A percentile compares a stretch with the other conserved stretches of the same genome.
Evolutionary conservation across 2,888 invertebrate genomes (phyloP).

Genomic region (Eugnorisma glareosa): DNA sequence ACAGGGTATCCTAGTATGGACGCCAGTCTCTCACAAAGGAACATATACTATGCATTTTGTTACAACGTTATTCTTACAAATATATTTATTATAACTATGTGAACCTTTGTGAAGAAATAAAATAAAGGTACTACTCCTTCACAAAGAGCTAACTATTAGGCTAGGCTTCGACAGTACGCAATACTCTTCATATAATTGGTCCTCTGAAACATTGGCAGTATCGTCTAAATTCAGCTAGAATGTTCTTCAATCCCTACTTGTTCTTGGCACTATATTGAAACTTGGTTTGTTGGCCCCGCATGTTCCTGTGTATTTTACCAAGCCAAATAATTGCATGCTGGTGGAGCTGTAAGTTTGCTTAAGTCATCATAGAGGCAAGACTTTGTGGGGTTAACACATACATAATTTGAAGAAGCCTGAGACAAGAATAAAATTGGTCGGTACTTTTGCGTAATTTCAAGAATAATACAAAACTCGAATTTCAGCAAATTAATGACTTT

Average conservation of each 20-base stretch:
- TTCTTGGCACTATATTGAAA: slow-evolving; percentile 17
- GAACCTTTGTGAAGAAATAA: no score
- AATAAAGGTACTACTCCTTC: no score
- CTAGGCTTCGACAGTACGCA: background rate
- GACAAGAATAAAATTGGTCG: no score
- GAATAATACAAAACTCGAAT: background rate
- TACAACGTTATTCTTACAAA: no score
- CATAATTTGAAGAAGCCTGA: background rate
- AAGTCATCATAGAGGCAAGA: background rate
- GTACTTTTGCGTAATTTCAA: background rate
- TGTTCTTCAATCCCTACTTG: background rate
- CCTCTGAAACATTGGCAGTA: background rate
- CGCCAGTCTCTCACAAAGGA: no score
- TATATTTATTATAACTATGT: no score
- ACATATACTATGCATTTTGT: no score
- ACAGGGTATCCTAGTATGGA: no score
- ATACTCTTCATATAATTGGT: background rate
- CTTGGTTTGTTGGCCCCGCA: slow-evolving; percentile 34
- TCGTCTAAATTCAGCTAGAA: background rate
- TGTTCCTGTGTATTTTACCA: slow-evolving; percentile 19
- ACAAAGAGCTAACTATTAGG: background rate
- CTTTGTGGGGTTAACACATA: background rate
- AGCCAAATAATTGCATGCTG: slow-evolving; percentile 34
- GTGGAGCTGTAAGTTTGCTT: slow-evolving; percentile 13
- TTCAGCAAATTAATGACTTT: slow-evolving; percentile 1